These are phyloP conservation scores for Acronicta alni DNA, from an alignment of 2,888 invertebrate species.

Conservation along the genomic window DNA sequence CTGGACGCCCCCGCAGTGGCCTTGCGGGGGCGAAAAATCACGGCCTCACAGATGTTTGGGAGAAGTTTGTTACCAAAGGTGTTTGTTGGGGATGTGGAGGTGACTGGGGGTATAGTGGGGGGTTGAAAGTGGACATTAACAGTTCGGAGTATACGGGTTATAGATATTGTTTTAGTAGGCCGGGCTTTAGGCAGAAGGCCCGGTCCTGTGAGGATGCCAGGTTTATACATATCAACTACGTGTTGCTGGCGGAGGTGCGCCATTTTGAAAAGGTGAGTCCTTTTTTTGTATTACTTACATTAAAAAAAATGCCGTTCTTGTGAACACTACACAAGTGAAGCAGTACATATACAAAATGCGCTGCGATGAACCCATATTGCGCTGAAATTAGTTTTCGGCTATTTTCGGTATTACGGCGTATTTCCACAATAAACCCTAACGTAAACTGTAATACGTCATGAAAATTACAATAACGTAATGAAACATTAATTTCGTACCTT, in stretches of 20 bases:
- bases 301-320: no score
- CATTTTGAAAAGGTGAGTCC: conserved; percentile 92
- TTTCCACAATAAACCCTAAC: conserved; percentile 26
- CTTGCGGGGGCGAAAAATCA: conserved; percentile 73
- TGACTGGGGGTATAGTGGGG: conserved; percentile 82
- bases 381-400: conserved; percentile 30
- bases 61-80: conserved; percentile 79
- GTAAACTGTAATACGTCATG: conserved; percentile 23
- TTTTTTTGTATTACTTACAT: no score
- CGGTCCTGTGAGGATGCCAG: conserved; percentile 90
- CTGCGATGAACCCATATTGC: conserved; percentile 6
- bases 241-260: conserved; percentile 90
- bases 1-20: conserved; percentile 82
- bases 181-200: conserved; percentile 78
- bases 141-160: conserved; percentile 88
- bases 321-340: no score
- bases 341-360: no score
- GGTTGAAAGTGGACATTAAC: conserved; percentile 79
- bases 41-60: conserved; percentile 64
- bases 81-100: conserved; percentile 84
- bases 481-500: conserved; percentile 48
- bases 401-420: no score
- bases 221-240: conserved; percentile 91
- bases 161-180: conserved; percentile 78
- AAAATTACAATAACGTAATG: conserved; percentile 50